phyloP scores from a whole-genome alignment of 2,113 vertebrate species.

The rabbit (Oryctolagus cuniculus) region DNA sequence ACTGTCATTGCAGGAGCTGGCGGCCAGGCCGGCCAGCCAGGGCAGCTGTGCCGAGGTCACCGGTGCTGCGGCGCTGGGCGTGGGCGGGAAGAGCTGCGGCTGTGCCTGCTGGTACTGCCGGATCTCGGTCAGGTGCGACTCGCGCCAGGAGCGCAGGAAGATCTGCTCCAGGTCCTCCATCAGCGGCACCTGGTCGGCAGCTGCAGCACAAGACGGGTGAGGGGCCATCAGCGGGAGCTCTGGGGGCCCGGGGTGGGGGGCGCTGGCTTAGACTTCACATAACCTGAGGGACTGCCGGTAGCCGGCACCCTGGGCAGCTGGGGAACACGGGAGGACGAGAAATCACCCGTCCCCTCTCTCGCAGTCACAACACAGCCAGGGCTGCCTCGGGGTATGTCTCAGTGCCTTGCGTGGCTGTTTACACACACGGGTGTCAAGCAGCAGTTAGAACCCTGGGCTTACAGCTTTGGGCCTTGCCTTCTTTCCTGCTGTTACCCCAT shows the following conservation, averaged over 20 bases:
- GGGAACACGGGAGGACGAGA: no score
- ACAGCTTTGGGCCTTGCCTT: not conserved
- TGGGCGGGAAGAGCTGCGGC: conserved; percentile 85
- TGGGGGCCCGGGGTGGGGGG: no score
- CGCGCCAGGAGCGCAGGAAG: conserved; percentile 97
- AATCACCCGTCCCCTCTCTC: no score
- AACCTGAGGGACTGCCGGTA: no score
- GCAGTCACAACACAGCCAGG: no score
- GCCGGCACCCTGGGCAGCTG: no score
- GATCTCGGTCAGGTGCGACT: conserved; percentile 95
- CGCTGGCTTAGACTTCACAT: no score
- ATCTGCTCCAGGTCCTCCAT: conserved; percentile 98
- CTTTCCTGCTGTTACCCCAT: not conserved
- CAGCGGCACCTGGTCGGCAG: conserved; percentile 95
- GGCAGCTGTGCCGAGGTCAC: conserved; percentile 95
- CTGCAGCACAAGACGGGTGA: conserved; percentile 79
- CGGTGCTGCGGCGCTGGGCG: conserved; percentile 86
- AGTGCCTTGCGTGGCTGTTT: no score
- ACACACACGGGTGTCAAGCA: not conserved
- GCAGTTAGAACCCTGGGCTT: not conserved
- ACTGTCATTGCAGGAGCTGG: conserved; percentile 94
- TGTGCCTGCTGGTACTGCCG: conserved; percentile 94
- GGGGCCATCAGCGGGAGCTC: no score
- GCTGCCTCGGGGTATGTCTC: not conserved
- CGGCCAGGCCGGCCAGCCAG: conserved; percentile 96